phyloP scores from a whole-genome alignment of 2,113 vertebrate genomes.

The Oceanodroma tethys region DNA sequence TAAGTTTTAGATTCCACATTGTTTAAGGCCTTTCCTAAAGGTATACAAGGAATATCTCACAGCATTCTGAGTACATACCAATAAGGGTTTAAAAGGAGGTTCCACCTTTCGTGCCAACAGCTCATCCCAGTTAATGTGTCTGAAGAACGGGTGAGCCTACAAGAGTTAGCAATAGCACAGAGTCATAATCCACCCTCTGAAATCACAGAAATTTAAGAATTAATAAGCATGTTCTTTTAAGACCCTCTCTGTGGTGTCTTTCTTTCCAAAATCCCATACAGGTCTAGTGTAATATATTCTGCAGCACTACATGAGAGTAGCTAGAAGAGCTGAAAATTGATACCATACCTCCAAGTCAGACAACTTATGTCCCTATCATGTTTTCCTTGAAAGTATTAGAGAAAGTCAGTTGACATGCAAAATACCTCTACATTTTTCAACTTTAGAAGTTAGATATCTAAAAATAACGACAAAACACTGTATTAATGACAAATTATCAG shows the following conservation, averaged over 20 bases:
- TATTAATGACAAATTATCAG: not conserved
- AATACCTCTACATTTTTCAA: not conserved
- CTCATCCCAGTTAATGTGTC: conserved; percentile 96
- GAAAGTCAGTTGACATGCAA: not conserved
- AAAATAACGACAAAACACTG: not conserved
- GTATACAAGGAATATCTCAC: not conserved
- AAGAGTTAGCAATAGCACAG: not conserved
- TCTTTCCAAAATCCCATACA: not conserved
- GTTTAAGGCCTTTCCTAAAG: not conserved
- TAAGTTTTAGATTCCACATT: not conserved
- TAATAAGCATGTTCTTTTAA: not conserved
- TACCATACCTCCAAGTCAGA: not conserved
- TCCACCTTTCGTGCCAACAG: conserved; percentile 95
- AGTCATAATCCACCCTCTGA: not conserved
- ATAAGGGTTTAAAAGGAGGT: conserved; percentile 94
- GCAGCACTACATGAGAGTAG: not conserved
- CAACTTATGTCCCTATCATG: not conserved
- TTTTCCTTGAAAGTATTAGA: not conserved
- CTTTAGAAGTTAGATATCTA: not conserved
- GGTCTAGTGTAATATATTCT: not conserved
- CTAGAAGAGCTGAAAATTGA: not conserved
- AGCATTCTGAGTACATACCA: conserved; percentile 77
- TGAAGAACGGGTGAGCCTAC: conserved; percentile 92
- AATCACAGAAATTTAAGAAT: not conserved
- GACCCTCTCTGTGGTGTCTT: not conserved